Conservation (phyloP, 2,888 invertebrate species). For the Agapostemon virescens region DNA sequence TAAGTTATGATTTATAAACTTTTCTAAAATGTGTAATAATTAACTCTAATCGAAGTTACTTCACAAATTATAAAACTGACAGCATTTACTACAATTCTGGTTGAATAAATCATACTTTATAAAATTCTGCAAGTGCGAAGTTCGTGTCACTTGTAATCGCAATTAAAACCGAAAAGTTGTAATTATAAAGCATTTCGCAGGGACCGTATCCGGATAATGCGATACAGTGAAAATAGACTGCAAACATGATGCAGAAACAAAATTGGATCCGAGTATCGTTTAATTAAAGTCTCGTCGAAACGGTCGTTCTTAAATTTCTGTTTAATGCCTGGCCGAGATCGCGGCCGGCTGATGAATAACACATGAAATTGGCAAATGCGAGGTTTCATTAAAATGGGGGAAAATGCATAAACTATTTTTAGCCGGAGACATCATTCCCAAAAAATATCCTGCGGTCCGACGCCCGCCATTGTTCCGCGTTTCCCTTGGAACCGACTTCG, state of each 20-base stretch:
- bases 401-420: not conserved
- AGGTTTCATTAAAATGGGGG: slow-evolving; percentile 19
- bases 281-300: slow-evolving; percentile 27
- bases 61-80: too few species aligned
- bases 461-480: not conserved
- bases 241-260: not conserved
- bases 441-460: not conserved
- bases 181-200: not conserved
- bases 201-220: not conserved
- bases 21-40: not conserved
- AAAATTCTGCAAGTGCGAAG: not conserved
- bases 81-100: too few species aligned
- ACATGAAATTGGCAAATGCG: not conserved
- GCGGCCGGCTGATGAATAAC: slow-evolving; percentile 3
- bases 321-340: slow-evolving; percentile 2
- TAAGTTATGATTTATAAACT: too few species aligned
- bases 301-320: slow-evolving; percentile 21
- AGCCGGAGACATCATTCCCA: not conserved
- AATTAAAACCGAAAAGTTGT: not conserved
- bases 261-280: slow-evolving; percentile 1
- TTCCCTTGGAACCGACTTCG: not conserved
- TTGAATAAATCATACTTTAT: too few species aligned
- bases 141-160: not conserved
- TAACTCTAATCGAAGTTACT: too few species aligned
- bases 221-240: not conserved